Evolutionary conservation across 2,113 vertebrate genomes (phyloP), one percentile per base, ranked within the genome.

Genomic region (Centrocercus urophasianus): DNA sequence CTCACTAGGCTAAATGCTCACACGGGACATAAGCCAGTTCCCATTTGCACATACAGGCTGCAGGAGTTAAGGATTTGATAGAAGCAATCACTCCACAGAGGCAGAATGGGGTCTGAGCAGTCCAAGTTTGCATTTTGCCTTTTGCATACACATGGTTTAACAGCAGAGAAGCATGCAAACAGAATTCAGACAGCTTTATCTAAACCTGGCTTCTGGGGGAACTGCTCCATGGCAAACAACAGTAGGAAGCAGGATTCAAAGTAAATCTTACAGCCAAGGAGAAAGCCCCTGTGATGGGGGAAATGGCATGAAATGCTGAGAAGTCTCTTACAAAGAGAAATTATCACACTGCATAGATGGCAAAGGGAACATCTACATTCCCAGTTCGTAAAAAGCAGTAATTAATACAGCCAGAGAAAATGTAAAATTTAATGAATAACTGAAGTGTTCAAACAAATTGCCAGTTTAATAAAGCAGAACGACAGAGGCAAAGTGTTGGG

Each of bases 361-460:
- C 87, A 82, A 91, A 93, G 85, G 76, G 65, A 91, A 91, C 88
- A 88, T 95, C 95, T 83, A 75, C 85, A 83, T 81, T 91, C 85
- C 76, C 59, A 34, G 24, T 95, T 69, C 1, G 9, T 91, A 94
- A 95, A 91, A 93, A 82, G 70, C 34, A 65, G 73, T 54, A 83
- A 95, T 78, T 92, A 95, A 96, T 93, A 86, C 45, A 86, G 90
- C 80, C 18, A 75, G 73, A 94, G 73, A 91, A 93, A 93, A 93
- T 86, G 85, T 75, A 95, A 90, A 93, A 89, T 78, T 65, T 91
- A 94, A 92, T 83, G 84, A 94, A 57, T 64, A 95, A 95, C 76
- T 90, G 56, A 90, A 95, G 80, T 78, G 57, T 83, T 95, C 81
- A 94, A 85, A 89, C 72, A 92, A 92, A 88, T 79, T 87, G 83